A percentile compares a stretch with the other conserved stretches of the same genome.
phyloP scores from a whole-genome alignment of 2,888 invertebrate species.

The Drosophila picticornis region DNA sequence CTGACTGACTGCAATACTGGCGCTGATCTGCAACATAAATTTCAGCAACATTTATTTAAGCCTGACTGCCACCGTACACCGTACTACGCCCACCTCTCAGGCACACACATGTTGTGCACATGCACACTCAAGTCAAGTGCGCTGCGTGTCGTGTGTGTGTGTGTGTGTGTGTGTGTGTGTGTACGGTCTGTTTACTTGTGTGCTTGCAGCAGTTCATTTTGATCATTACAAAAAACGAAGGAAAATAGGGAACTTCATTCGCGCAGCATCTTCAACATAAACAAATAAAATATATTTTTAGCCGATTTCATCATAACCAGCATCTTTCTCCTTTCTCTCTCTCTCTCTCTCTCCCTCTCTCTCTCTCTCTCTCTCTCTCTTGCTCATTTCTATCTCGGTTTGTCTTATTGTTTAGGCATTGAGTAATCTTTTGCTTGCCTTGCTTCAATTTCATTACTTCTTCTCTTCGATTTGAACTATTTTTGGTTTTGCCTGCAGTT shows the following conservation, averaged over 20 bases:
- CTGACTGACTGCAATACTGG: slow-evolving; percentile 10
- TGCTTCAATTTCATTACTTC: background rate
- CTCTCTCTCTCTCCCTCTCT: background rate
- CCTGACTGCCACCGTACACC: slow-evolving; percentile 10
- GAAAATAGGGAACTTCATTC: background rate
- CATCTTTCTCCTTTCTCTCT: slow-evolving; percentile 1
- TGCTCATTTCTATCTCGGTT: background rate
- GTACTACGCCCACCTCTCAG: background rate
- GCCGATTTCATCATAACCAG: slow-evolving; percentile 46
- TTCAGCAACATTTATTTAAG: slow-evolving; percentile 32
- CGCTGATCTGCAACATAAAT: slow-evolving; percentile 34
- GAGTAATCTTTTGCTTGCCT: background rate
- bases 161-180: background rate
- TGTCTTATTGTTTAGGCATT: background rate
- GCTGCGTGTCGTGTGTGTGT: background rate
- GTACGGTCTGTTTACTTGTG: background rate
- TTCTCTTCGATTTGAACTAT: slow-evolving; percentile 21
- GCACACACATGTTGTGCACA: slow-evolving; percentile 29
- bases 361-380: background rate
- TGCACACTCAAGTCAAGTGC: slow-evolving; percentile 19
- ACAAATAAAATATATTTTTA: slow-evolving; percentile 62
- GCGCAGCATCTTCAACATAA: slow-evolving; percentile 36
- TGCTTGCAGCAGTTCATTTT: slow-evolving; percentile 2
- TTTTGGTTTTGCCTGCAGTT: slow-evolving; percentile 12
- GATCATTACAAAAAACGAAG: background rate